phyloP scores from a whole-genome alignment of 1,140 invertebrate species.

The Drosophila setifemur region DNA sequence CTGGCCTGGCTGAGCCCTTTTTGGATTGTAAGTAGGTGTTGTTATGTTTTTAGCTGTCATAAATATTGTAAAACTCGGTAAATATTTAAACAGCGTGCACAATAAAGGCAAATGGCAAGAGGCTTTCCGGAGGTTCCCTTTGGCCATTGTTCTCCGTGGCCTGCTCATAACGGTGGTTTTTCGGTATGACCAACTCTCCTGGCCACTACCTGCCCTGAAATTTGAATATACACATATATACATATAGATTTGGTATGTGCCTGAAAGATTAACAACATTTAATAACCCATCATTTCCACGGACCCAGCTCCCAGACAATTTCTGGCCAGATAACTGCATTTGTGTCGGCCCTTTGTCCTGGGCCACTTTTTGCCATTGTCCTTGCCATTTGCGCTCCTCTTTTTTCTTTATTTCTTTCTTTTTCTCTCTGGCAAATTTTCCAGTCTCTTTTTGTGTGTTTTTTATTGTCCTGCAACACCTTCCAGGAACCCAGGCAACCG shows the following conservation, averaged over 20 bases:
- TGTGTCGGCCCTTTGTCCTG: conserved; percentile 47
- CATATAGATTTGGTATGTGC: neutral
- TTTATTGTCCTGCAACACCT: conserved; percentile 61
- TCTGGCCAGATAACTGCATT: conserved; percentile 72
- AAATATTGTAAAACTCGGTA: conserved; percentile 80
- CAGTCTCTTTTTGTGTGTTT: conserved; percentile 41
- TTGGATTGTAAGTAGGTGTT: conserved; percentile 65
- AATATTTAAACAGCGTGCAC: conserved; percentile 78
- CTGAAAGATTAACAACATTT: conserved; percentile 74
- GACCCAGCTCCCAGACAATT: conserved; percentile 3
- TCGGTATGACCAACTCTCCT: conserved; percentile 19
- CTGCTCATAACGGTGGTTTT: conserved; percentile 50
- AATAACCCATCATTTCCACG: conserved; percentile 74
- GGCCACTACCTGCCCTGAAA: conserved; percentile 40
- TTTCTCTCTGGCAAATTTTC: too few relatives aligned
- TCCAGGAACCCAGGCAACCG: conserved; percentile 39
- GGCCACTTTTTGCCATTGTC: conserved; percentile 74
- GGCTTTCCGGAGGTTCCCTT: conserved; percentile 32
- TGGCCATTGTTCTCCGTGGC: conserved; percentile 40
- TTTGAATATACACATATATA: conserved; percentile 74
- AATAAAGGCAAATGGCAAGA: conserved; percentile 78
- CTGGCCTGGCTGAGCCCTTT: conserved; percentile 23
- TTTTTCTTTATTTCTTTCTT: conserved; percentile 28
- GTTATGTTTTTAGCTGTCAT: conserved; percentile 81
- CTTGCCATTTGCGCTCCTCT: conserved; percentile 59